These are phyloP conservation scores for Narcine bancroftii DNA, from an alignment of 2,113 vertebrate species.

Conservation along the genomic window DNA sequence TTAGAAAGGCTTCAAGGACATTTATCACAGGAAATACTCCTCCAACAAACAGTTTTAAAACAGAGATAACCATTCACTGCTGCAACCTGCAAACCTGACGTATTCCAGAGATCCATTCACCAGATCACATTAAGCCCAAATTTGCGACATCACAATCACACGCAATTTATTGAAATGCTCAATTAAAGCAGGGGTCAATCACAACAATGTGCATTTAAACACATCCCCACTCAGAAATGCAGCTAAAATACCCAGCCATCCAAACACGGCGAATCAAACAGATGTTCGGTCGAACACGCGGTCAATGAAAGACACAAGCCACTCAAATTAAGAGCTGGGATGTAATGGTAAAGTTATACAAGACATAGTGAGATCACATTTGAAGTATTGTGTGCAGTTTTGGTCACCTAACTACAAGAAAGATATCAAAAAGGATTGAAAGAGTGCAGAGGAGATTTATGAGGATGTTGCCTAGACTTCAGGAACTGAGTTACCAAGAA, in stretches of 20 bases:
- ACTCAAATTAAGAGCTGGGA: too few relatives aligned
- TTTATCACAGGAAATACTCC: neutral
- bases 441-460: too few relatives aligned
- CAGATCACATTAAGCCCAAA: neutral
- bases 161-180: neutral
- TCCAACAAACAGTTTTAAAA: neutral
- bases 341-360: too few relatives aligned
- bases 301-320: neutral
- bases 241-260: neutral
- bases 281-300: neutral
- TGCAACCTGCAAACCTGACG: neutral
- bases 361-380: too few relatives aligned
- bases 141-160: neutral
- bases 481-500: too few relatives aligned
- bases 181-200: neutral
- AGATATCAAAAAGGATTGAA: too few relatives aligned
- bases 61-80: neutral
- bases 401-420: too few relatives aligned
- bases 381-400: too few relatives aligned
- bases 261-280: neutral
- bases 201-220: neutral
- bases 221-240: neutral
- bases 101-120: neutral
- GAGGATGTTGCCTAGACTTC: too few relatives aligned
- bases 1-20: too few relatives aligned